Conservation (phyloP, 2,113 vertebrate species). For the Upupa epops region DNA sequence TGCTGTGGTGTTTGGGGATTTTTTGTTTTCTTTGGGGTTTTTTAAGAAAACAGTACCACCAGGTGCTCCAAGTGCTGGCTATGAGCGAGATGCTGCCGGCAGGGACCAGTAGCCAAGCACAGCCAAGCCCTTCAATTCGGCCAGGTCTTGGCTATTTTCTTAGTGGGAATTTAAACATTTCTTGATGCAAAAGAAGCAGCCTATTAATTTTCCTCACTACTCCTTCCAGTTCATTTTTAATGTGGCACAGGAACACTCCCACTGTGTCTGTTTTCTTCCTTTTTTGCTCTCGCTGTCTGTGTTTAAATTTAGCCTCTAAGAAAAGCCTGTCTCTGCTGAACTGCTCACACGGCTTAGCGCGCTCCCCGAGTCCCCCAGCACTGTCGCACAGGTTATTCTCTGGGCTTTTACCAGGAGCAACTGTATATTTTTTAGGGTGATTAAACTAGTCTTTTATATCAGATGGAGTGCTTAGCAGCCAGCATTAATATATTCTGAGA, state of each 20-base stretch:
- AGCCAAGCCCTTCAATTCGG: not conserved
- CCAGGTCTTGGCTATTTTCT: not conserved
- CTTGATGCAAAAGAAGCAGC: not conserved
- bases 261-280: not conserved
- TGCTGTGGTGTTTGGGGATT: too few relatives aligned
- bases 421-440: not conserved
- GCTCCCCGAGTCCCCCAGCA: not conserved
- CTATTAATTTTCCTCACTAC: not conserved
- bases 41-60: not conserved
- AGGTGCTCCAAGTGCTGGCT: not conserved
- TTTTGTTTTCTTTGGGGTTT: not conserved
- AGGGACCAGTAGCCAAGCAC: not conserved
- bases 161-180: not conserved
- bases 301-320: not conserved
- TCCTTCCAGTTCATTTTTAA: not conserved
- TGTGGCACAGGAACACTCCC: not conserved
- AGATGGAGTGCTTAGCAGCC: not conserved
- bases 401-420: not conserved
- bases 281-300: not conserved
- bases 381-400: not conserved
- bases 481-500: not conserved
- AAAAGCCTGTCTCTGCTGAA: not conserved
- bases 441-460: not conserved
- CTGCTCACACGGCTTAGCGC: not conserved
- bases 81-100: not conserved